Evolutionary conservation across 1,140 invertebrate genomes (phyloP), one percentile per base, ranked within the genome.

Genomic region (Aphidius gifuensis): DNA sequence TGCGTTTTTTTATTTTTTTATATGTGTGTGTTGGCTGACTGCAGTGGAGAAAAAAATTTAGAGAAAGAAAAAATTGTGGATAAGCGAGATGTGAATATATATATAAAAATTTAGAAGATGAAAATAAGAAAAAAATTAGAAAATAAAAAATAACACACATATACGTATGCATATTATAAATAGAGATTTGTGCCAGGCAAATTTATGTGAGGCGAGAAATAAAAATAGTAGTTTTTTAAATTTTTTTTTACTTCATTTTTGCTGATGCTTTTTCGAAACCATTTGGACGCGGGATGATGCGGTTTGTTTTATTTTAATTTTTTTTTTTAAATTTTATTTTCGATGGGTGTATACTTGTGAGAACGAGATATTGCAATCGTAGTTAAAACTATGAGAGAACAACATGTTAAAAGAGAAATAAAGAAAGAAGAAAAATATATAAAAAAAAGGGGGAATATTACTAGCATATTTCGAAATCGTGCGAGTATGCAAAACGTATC

Each of bases 1-100:
- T 62, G 60, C 62, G 49, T 64, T 67, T 69, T 69, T 69, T 70
- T 70, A 70, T 70, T 64, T 57, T 57, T 60, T 59, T 62, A 69
- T 59, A 66, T 21, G 61, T 40, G 46, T 65, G 68, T 68, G 65
- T 62, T 64, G 60, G 21, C 32, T 40, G 40, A 55, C 60, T 59
- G 67, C 58, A 66, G 71, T 68, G 66, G 66, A 56, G 71, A 64
- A 66, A 71, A 69, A 71, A 58, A 11, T 11, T 23, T 21, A 32
- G n/a, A 21, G 4, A 43, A 44, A 40, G 39, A 49, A 56, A 56
- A 16, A 16, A 9, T 7, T 38, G 48, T 49, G 16, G 16, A 16
- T 16, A 49, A 9, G 48, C 21, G 16, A 6, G 38, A 23, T 46
- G 45, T 11, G 47, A 39, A 16, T 21, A 55, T 38, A 51, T 23